Percentiles rank a stretch among this genome's conserved stretches.
phyloP scores from a whole-genome alignment of 2,797 vertebrate species.

The Emys orbicularis region DNA sequence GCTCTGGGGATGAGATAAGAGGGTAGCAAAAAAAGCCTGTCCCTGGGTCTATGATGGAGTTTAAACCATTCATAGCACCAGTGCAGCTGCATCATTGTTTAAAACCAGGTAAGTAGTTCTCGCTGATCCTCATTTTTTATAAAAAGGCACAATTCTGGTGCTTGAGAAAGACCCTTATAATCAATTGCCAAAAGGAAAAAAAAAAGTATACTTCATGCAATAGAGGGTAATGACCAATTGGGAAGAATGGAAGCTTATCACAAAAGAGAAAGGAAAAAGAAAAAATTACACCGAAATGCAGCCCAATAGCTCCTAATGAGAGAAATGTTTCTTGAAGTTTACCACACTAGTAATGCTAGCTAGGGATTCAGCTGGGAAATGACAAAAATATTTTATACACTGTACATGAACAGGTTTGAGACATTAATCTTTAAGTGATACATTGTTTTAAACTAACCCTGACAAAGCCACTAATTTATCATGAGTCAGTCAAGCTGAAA shows the following conservation, averaged over 20 bases:
- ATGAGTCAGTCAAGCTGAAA: background rate
- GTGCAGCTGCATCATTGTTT: background rate
- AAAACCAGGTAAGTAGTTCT: background rate
- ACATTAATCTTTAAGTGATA: background rate
- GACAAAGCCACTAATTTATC: background rate
- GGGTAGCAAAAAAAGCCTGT: accelerated
- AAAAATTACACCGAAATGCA: background rate
- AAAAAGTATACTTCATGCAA: background rate
- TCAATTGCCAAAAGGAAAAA: background rate
- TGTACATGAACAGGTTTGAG: background rate
- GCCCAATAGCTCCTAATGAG: background rate
- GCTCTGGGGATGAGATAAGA: background rate
- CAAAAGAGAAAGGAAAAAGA: background rate
- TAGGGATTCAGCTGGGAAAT: background rate
- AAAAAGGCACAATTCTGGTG: background rate
- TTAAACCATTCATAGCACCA: background rate
- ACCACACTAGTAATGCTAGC: background rate
- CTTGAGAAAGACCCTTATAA: background rate
- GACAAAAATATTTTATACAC: background rate
- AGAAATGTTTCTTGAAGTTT: background rate
- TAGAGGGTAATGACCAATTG: background rate
- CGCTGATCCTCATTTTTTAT: background rate
- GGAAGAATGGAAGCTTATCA: background rate
- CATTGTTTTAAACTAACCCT: background rate
- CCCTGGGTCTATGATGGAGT: background rate